Evolutionary conservation across 2,797 vertebrate genomes (phyloP), one percentile per base, ranked within the genome.

Genomic region (Hydrocynus forskahlii): DNA sequence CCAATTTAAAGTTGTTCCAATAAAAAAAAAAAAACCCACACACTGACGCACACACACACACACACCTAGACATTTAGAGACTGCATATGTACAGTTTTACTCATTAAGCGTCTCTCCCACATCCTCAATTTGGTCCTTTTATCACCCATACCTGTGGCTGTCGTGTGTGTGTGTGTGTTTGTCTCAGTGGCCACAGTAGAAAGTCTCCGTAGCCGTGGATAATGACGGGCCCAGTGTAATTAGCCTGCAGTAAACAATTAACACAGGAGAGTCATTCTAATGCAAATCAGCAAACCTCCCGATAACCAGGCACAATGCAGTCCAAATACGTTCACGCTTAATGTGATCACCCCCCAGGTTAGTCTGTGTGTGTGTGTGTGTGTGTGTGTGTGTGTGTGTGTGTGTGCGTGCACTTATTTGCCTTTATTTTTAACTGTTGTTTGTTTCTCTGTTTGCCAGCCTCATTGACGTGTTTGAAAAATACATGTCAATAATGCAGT

Each of bases 191-290:
- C 45, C 67, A 19, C 70, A 70, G 76, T 67, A 80, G 52, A 77
- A 79, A 79, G 45, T 75, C 74, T 81, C 81, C 63, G 6, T 71
- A 60, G 54, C 63, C 60, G 72, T 73, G 80, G 78, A 84, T 91
- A 91, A 91, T 92, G 90, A 93, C 89, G 89, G 89, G 75, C 88
- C 45, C 82, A 78, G 83, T 88, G 90, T 93, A 95, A 94, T 95
- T 93, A 94, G 90, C 90, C 89, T 79, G 54, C 87, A 86, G 90
- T 91, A 92, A 93, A 94, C 92, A 94, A 94, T 94, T 93, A 94
- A 89, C 89, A 89, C 87, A 86, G 85, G 74, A 83, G 79, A 89
- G 84, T 83, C 86, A 91, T 89, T 92, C 89, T 87, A 89, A 92
- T 93, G 92, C 91, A 90, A 92, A 93, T 92, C 88, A 90, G 88